Evolutionary conservation across 2,113 vertebrate genomes (phyloP).

Genomic region (Chloebia gouldiae): DNA sequence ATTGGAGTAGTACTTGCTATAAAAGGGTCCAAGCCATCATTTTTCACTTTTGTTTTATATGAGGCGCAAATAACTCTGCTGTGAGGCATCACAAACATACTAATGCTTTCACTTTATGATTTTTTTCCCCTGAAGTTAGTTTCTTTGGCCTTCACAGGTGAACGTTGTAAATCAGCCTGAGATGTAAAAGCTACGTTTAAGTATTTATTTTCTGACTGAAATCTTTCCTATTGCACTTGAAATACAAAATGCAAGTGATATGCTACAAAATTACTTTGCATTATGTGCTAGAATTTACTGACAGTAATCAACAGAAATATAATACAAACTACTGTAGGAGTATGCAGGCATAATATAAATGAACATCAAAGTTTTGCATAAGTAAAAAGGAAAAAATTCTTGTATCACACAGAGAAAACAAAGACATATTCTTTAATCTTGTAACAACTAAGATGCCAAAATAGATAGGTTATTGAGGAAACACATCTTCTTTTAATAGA

Average conservation of each 20-base stretch:
- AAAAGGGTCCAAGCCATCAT: background rate
- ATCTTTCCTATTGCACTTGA: constrained; percentile 33
- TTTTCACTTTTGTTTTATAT: background rate
- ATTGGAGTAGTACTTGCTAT: background rate
- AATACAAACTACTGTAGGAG: constrained; percentile 48
- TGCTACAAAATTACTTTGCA: constrained; percentile 45
- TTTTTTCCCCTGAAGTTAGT: background rate
- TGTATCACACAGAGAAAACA: constrained; percentile 32
- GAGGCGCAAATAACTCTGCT: background rate
- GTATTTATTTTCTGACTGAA: constrained; percentile 34
- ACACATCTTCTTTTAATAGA: constrained; percentile 60
- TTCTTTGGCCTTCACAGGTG: background rate
- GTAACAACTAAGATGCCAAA: constrained; percentile 65
- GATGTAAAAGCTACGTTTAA: background rate
- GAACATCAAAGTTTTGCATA: constrained; percentile 54
- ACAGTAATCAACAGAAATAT: constrained; percentile 44
- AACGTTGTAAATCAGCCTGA: constrained; percentile 36
- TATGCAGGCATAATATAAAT: constrained; percentile 25
- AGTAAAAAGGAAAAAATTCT: constrained; percentile 48
- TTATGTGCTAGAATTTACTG: constrained; percentile 63
- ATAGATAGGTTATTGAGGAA: constrained; percentile 66
- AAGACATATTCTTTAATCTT: constrained; percentile 26
- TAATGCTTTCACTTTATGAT: background rate
- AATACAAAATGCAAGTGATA: constrained; percentile 50
- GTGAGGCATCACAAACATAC: background rate